phyloP scores from a whole-genome alignment of 2,888 invertebrate species.

The Choristoneura rosaceana region DNA sequence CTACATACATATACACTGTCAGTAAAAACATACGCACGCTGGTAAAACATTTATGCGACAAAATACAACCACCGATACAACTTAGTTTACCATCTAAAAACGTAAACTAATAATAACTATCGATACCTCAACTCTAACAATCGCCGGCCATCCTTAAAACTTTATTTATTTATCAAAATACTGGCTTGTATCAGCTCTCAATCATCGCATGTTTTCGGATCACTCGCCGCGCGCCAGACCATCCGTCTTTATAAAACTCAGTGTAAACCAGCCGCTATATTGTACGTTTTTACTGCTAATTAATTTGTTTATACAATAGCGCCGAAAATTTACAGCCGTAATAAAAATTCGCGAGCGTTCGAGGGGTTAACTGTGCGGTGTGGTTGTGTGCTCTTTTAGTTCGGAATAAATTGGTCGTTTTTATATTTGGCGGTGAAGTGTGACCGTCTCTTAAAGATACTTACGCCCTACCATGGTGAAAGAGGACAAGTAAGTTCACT shows the following conservation, averaged over 20 bases:
- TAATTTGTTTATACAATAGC: constrained; percentile 75
- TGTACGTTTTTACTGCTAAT: constrained; percentile 75
- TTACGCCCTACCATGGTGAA: too few relatives aligned
- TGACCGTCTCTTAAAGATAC: not conserved
- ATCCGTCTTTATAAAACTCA: constrained; percentile 80
- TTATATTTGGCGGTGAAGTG: not conserved
- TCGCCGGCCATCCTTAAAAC: constrained; percentile 54
- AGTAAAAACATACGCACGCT: too few relatives aligned
- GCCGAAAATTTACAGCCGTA: constrained; percentile 66
- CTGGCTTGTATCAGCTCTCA: constrained; percentile 79
- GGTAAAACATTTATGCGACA: too few relatives aligned
- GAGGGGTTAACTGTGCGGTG: not conserved
- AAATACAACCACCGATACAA: too few relatives aligned
- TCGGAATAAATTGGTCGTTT: not conserved
- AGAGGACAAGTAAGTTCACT: too few relatives aligned
- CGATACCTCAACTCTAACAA: constrained; percentile 16
- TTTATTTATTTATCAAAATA: constrained; percentile 80
- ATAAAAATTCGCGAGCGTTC: constrained; percentile 58
- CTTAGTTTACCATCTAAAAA: not conserved
- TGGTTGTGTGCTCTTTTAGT: constrained; percentile 6
- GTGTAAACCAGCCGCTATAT: constrained; percentile 74
- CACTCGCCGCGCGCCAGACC: constrained; percentile 69
- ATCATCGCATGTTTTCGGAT: constrained; percentile 80
- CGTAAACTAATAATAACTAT: constrained; percentile 38
- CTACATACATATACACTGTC: too few relatives aligned